Base-by-base conservation (phyloP, 2,797 vertebrate species). In the Lacerta agilis region DNA sequence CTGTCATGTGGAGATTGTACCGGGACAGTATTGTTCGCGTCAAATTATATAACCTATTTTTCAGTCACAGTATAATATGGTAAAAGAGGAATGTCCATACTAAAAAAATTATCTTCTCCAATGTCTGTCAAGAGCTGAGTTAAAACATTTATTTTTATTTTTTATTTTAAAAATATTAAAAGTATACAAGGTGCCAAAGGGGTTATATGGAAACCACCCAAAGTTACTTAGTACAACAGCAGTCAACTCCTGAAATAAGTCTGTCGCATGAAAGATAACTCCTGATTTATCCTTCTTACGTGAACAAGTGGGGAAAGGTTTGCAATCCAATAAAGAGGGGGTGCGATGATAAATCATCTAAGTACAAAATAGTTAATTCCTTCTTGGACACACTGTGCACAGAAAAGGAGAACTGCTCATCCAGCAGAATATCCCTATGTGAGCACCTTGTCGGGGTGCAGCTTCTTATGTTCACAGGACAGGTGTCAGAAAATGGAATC, bases 161-260 rank as follows among this genome's bases (percentile, higher is more conserved):
- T 49, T 49, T 49, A n/a, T 36, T 6, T 64, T 77, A 79, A 83
- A 27, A 41, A 3, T 0, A 49, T 76, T 49, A 91, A 72, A 90
- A 71, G 6, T 0, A 1, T 5, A 75, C 61, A 88, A 72, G 66
- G 23, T 43, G 75, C 82, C 69, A 80, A 20, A 69, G 29, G 23
- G 85, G 67, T 81, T 49, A 85, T 85, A 78, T 71, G 1, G 49
- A 79, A 73, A 11, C 4, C 10, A 66, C 78, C 27, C 0, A 6
- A 7, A n/a, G 20, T 38, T 41, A 43, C 7, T 64, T 9, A 77
- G 58, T 43, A 49, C 38, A 79, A 55, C 61, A 84, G 58, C 80
- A 90, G 75, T 69, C 86, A 92, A 36, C 55, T 83, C 83, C 72
- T 92, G 91, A 94, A 92, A 94, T 41, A 8, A 0, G 11, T 15